These are phyloP conservation scores for Conus ventricosus DNA, from an alignment of 1,140 invertebrate species.

Conservation along the genomic window DNA sequence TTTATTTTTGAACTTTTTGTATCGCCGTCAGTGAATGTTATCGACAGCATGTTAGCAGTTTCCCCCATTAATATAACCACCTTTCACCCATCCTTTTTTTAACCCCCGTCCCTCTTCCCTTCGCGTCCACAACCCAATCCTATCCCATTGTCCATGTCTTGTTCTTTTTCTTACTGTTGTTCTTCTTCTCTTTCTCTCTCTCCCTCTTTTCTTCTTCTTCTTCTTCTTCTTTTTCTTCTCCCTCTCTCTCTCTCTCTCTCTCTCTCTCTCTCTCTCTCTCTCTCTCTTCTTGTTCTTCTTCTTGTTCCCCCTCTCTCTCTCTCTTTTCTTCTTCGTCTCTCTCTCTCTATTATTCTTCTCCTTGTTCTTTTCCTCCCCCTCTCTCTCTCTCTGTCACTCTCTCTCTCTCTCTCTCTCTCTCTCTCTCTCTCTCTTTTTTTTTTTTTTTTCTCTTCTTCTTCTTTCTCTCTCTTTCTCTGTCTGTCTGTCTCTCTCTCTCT, in stretches of 20 bases:
- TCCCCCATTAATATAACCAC: too few relatives aligned
- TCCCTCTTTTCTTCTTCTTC: too few relatives aligned
- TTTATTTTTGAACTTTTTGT: too few relatives aligned
- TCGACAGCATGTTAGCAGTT: too few relatives aligned
- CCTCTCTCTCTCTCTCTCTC: not conserved
- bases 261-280: too few relatives aligned
- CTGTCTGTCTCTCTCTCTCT: too few relatives aligned
- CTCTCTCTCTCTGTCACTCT: conserved; percentile 19
- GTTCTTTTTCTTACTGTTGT: not conserved
- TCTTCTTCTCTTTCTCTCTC: too few relatives aligned
- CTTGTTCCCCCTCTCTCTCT: not conserved
- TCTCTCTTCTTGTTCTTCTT: not conserved
- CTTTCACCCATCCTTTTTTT: too few relatives aligned
- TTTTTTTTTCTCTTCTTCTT: not conserved
- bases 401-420: conserved; percentile 21
- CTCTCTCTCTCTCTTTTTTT: not conserved
- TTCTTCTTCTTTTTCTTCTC: not conserved
- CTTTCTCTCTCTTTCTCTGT: not conserved
- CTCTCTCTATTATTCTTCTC: not conserved
- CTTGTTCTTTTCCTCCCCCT: not conserved
- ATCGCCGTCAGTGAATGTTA: too few relatives aligned
- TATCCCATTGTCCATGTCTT: not conserved
- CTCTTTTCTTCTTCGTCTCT: not conserved
- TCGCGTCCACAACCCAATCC: too few relatives aligned
- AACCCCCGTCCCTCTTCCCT: not conserved